Evolutionary conservation across 2,113 vertebrate genomes (phyloP), one percentile per base, ranked within the genome.

Genomic region (Bambusicola thoracicus): DNA sequence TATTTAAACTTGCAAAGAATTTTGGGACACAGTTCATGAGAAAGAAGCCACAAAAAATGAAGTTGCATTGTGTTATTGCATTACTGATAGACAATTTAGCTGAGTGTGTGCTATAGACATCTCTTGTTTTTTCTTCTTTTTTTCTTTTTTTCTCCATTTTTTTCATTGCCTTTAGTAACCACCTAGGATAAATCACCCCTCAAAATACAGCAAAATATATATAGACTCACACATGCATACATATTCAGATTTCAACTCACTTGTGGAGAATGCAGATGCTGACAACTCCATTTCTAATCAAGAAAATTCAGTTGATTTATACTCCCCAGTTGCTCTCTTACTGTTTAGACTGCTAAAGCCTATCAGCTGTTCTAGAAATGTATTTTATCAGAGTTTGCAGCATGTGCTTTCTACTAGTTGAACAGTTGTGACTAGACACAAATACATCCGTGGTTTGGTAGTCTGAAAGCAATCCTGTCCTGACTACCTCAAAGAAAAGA

Each of bases 1-100:
- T 91, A 77, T 81, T 92, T 81, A 91, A 90, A 84, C 32, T 58
- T 89, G 25, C 49, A 55, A 89, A 84, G 13, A 22, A 40, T 94
- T 92, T 91, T 69, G 25, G 55, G 32, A 81, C 51, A 63, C 6
- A 58, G 36, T 49, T 84, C 63, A 63, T 32, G 43, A 43, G 81
- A 78, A 87, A 87, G 14, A 14, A 86, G 20, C 2, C 11, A 40
- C 41, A 32, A 92, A 93, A 96, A 95, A 78, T 55, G 73, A 77
- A 63, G 17, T 72, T 92, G 13, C 7, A 36, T 62, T 95, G 46
- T 74, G 85, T 92, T 89, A 74, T 85, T 95, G 51, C 80, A 89
- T 91, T 89, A 80, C 84, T 89, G 15, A 59, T 66, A 75, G 24
- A 13, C 34, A 66, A 21, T 55, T 90, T 79, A 82, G 10, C 8